Evolutionary conservation across 2,113 vertebrate genomes (phyloP), one percentile per base, ranked within the genome.

Genomic region (Myocastor coypus): DNA sequence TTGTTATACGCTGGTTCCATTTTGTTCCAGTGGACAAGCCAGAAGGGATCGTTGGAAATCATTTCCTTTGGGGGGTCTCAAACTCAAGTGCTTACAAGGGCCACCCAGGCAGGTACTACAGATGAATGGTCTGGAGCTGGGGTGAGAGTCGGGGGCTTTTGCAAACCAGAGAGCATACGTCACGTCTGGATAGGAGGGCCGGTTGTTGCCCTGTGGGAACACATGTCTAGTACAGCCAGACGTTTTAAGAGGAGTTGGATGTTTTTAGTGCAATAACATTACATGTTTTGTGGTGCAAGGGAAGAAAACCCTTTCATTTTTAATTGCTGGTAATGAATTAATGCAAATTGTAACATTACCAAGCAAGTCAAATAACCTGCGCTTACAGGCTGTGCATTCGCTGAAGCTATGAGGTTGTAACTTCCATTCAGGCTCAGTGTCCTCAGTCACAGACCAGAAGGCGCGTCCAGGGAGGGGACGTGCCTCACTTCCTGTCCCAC

Each of bases 211-310:
- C 82, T 34, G 46, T 52, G 42, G 40, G 46, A 85, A 61, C 30
- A 16, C 24, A 68, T 30, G 10, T 57, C 40, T 69, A 16, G 17
- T 0, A 9, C 68, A 78, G 64, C 34, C 88, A 96, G 63, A 83
- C 32, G 40, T 88, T 94, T 88, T n/a, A 85, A 96, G 68, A 95
- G 13, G 40, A 83, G 82, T 93, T 83, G 86, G 71, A 82, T 52
- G 46, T 91, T 86, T 96, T 84, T 69, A 86, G 86, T 40, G 42
- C 16, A 80, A 75, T 93, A 75, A 40, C 17, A 32, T 68, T 82
- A 19, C 32, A 77, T n/a, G 71, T 88, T 82, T 42, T 87, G 13
- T 59, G 7, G 34, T 40, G 34, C 12, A 50, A 7, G 84, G 32
- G 19, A 32, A 13, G 71, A 82, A 94, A 83, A n/a, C 42, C 37